Evolutionary conservation across 2,888 invertebrate genomes (phyloP).

Genomic region (Chloroclysta siterata): DNA sequence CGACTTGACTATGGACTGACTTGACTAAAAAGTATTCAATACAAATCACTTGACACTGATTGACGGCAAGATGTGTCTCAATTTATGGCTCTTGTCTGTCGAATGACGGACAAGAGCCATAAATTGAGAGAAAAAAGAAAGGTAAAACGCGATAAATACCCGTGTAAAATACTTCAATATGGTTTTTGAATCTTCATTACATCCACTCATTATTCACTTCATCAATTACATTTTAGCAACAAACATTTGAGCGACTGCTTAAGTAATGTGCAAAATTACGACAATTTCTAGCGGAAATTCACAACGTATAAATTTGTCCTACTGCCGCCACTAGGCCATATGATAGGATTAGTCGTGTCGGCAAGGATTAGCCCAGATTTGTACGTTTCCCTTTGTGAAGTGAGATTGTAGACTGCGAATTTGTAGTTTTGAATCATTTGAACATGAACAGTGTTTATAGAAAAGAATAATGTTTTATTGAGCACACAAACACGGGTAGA

Average conservation of each 20-base stretch:
- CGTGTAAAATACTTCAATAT: too few species aligned
- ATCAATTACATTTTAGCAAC: constrained; percentile 12
- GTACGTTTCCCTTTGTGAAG: constrained; percentile 31
- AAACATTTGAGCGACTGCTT: background rate
- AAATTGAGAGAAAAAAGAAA: too few species aligned
- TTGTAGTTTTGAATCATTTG: constrained; percentile 29
- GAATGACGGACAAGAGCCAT: too few species aligned
- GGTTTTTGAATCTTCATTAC: too few species aligned
- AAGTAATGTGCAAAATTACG: constrained; percentile 14
- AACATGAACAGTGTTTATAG: constrained; percentile 1
- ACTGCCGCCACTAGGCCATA: constrained; percentile 28
- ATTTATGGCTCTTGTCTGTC: too few species aligned
- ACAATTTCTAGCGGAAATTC: constrained; percentile 22
- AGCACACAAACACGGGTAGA: too few species aligned
- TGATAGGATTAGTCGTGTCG: constrained; percentile 40
- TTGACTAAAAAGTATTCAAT: too few species aligned
- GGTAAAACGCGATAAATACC: too few species aligned
- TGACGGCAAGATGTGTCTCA: too few species aligned
- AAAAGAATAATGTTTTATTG: too few species aligned
- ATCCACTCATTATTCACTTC: background rate
- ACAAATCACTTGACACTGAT: too few species aligned
- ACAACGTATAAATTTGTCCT: constrained; percentile 29
- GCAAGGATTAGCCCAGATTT: constrained; percentile 37
- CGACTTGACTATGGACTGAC: too few species aligned
- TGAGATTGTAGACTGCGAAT: constrained; percentile 35